These are phyloP conservation scores for Gallinago undulata DNA, from an alignment of 2,113 vertebrate species.

Conservation along the genomic window DNA sequence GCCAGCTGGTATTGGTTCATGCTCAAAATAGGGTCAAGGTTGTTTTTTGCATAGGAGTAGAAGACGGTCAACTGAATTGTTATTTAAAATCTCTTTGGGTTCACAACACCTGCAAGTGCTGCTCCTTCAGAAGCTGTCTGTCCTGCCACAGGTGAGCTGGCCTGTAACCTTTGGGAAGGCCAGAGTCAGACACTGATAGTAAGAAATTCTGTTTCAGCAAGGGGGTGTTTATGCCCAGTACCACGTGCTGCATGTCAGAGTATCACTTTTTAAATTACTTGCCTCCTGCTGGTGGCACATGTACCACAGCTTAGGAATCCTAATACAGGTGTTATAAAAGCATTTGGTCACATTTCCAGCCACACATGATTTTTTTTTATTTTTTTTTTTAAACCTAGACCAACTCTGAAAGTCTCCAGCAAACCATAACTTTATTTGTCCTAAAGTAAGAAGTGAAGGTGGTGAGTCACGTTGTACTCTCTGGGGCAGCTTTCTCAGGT, in stretches of 20 bases:
- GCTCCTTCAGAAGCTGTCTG: neutral
- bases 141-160: neutral
- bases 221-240: neutral
- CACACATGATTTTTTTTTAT: neutral
- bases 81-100: neutral
- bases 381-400: neutral
- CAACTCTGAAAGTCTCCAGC: neutral
- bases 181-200: neutral
- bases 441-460: neutral
- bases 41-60: neutral
- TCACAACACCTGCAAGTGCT: neutral
- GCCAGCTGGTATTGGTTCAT: neutral
- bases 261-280: neutral
- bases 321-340: neutral
- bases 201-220: neutral
- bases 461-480: neutral
- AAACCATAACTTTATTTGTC: neutral
- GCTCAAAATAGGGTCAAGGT: neutral
- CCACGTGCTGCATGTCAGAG: rapidly evolving
- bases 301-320: neutral
- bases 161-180: neutral
- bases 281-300: neutral
- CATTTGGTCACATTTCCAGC: neutral
- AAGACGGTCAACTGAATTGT: neutral
- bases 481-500: neutral